phyloP scores from a whole-genome alignment of 2,797 vertebrate genomes.

The Crenichthys baileyi region DNA sequence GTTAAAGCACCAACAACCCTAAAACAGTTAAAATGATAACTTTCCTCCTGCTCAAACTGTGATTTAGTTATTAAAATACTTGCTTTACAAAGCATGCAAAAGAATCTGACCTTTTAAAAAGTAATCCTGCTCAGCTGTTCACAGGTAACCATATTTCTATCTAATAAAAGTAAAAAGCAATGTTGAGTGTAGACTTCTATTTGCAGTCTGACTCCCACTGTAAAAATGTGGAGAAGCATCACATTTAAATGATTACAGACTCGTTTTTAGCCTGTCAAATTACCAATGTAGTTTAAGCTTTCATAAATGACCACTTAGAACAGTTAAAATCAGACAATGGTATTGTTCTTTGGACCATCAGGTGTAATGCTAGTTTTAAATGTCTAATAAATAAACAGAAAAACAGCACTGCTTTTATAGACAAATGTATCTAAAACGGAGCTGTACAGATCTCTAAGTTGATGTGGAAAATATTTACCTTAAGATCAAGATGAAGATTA shows the following conservation, averaged over 20 bases:
- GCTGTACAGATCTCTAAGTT: no score
- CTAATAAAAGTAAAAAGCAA: neutral
- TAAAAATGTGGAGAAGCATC: neutral
- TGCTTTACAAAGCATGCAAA: neutral
- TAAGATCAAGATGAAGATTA: no score
- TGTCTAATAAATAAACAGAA: neutral
- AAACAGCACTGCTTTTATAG: neutral
- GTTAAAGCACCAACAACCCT: neutral
- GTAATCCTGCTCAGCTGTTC: neutral
- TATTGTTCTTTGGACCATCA: neutral
- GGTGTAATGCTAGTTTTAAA: neutral
- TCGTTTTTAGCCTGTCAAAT: neutral
- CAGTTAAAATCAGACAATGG: neutral
- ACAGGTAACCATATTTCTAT: neutral
- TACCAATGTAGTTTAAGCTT: neutral
- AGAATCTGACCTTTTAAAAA: neutral
- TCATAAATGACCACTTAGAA: neutral
- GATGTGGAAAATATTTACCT: no score
- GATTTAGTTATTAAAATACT: neutral
- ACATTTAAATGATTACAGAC: neutral
- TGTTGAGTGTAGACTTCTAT: neutral
- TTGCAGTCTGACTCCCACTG: neutral
- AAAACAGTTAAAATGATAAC: neutral
- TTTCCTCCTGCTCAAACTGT: neutral
- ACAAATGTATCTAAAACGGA: no score